Evolutionary conservation across 2,797 vertebrate genomes (phyloP).

Genomic region (Dendrocincla fuliginosa): DNA sequence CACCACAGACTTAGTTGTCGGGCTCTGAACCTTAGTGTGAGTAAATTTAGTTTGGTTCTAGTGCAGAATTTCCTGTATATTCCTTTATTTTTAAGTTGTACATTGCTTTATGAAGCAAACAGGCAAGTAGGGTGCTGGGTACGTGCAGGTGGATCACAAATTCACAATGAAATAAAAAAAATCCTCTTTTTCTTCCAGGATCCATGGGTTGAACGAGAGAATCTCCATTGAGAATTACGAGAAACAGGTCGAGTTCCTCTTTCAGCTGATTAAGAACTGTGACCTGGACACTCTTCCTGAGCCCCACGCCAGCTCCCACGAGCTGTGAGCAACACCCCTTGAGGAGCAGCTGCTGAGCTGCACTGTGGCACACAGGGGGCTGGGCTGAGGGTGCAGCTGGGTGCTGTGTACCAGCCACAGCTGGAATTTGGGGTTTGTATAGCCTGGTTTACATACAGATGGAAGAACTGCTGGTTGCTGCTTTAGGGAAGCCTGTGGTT

Average conservation of each 20-base stretch:
- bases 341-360: background rate
- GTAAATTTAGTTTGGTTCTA: background rate
- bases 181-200: constrained; percentile 71
- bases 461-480: background rate
- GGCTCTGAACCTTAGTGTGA: background rate
- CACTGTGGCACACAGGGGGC: background rate
- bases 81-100: background rate
- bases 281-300: constrained; percentile 77
- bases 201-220: constrained; percentile 93
- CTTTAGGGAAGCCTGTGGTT: background rate
- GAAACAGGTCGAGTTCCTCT: constrained; percentile 87
- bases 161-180: background rate
- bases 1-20: background rate
- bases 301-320: constrained; percentile 79
- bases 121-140: background rate
- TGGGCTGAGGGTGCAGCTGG: background rate
- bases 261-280: constrained; percentile 89
- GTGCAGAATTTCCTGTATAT: background rate
- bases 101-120: background rate
- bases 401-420: background rate
- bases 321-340: constrained; percentile 78
- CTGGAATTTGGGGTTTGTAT: background rate
- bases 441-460: background rate
- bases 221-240: constrained; percentile 88
- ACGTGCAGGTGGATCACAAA: background rate